Evolutionary conservation across 2,113 vertebrate species (phyloP).

Genomic region (Sinocyclocheilus anophthalmus): DNA sequence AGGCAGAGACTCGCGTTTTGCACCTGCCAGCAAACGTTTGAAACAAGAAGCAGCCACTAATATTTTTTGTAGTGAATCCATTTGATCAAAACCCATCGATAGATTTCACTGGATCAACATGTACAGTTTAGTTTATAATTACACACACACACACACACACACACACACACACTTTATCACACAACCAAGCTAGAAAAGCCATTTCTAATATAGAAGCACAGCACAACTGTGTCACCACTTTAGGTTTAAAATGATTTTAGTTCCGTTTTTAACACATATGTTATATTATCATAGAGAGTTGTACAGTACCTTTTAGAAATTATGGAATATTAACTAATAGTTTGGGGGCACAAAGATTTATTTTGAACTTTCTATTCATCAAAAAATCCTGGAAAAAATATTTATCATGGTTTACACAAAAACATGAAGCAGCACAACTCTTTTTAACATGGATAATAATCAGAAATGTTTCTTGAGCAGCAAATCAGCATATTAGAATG

Average conservation of each 20-base stretch:
- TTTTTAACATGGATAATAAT: not conserved
- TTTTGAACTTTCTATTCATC: not conserved
- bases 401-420: not conserved
- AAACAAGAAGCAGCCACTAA: not conserved
- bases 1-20: constrained; percentile 1
- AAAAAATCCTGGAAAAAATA: not conserved
- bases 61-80: not conserved
- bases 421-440: not conserved
- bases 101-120: not conserved
- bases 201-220: not conserved
- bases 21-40: not conserved
- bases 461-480: not conserved
- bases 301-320: not conserved
- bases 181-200: not conserved
- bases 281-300: not conserved
- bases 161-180: not conserved
- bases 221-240: not conserved
- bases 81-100: not conserved
- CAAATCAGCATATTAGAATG: not conserved
- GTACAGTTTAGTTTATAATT: constrained; percentile 5
- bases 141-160: not conserved
- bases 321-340: not conserved
- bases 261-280: not conserved
- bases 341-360: not conserved
- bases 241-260: not conserved